Evolutionary conservation across 1,140 invertebrate genomes (phyloP), one percentile per base, ranked within the genome.

Genomic region (Lasioglossum albipes): DNA sequence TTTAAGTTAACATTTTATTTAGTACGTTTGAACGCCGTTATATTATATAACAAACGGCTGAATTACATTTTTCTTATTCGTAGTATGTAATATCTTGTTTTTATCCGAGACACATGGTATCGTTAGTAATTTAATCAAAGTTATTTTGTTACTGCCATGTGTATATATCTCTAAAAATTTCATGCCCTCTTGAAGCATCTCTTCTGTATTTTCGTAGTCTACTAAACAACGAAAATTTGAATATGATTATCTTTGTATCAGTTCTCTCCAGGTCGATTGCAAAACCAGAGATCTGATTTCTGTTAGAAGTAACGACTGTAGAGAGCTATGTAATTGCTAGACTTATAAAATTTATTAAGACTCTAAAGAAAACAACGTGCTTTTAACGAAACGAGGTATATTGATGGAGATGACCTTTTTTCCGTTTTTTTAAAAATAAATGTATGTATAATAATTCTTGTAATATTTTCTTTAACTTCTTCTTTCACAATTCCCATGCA

Each of bases 81-180:
- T 36, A 36, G 2, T 36, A 36, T 2, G 36, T 36, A 36, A 36
- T n/a, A 20, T 7, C 6, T 6, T 79, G 10, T 27, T 41, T 4
- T 54, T 54, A 9, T 42, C 9, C 62, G 18, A 22, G 1, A 42
- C n/a, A 67, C 6, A 74, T 52, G 12, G 10, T 66, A 27, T 20
- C 31, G 16, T 59, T 72, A 31, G 12, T 27, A 73, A 49, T 41
- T 54, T 41, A 74, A 18, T 20, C 57, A 49, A 52, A n/a, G 16
- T 65, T 54, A 79, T 45, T 42, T 18, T 18, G 7, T 10, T 66
- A 66, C 18, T 74, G 62, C 49, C 36, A 66, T 13, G 5, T 79
- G 49, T 74, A 66, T 49, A 73, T 74, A 74, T 74, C 62, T 66
- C 36, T 12, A 45, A 27, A 66, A 79, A 66, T 79, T 52, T 36